A percentile compares a stretch with the other conserved stretches of the same genome.
Conservation (phyloP, 2,113 vertebrate species). For the Cyanoderma ruficeps region DNA sequence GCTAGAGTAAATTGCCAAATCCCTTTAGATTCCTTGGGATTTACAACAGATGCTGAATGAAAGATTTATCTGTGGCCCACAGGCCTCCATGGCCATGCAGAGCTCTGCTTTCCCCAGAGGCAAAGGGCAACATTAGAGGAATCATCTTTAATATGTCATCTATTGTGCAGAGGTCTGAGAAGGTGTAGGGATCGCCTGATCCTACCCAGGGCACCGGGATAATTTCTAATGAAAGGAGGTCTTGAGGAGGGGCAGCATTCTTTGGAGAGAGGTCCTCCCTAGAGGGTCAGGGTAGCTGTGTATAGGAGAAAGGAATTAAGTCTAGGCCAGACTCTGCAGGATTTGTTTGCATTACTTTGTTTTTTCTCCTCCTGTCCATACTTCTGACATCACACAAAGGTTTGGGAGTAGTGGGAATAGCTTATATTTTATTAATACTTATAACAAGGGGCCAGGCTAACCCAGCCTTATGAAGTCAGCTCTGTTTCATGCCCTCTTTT, state of each 20-base stretch:
- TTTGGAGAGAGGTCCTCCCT: background rate
- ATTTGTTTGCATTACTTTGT: background rate
- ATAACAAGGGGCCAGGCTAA: background rate
- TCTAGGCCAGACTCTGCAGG: background rate
- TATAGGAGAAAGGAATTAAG: background rate
- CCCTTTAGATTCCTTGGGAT: conserved; percentile 29
- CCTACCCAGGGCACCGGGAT: background rate
- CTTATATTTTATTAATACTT: background rate
- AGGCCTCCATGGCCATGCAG: background rate
- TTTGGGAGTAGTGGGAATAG: background rate
- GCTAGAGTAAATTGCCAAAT: conserved; percentile 51
- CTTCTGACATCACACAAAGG: background rate
- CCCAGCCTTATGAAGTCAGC: background rate
- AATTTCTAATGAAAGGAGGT: background rate
- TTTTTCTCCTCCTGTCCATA: background rate
- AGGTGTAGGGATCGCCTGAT: background rate
- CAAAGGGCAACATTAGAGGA: background rate
- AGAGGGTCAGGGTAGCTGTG: background rate
- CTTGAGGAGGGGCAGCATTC: background rate
- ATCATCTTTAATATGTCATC: background rate
- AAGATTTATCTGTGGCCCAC: background rate
- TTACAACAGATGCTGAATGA: conserved; percentile 24
- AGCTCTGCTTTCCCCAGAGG: background rate
- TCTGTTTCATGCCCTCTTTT: conserved; percentile 66
- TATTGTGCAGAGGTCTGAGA: background rate